These are phyloP conservation scores for Murina feae DNA, from an alignment of 2,113 vertebrate genomes.

Conservation along the genomic window DNA sequence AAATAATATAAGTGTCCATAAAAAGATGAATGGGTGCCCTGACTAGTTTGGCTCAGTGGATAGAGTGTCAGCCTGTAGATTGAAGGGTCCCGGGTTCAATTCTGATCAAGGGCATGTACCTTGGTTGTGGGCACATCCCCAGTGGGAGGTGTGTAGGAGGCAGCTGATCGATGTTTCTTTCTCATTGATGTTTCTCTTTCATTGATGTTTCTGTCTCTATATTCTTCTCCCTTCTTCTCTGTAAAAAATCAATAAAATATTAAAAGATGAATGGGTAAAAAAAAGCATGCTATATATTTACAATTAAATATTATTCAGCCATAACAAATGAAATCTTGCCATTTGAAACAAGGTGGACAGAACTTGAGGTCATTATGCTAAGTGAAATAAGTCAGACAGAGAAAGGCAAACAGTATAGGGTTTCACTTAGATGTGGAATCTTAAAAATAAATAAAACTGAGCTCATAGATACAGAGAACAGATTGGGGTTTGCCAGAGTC, in stretches of 20 bases:
- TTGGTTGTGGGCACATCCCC: too few relatives aligned
- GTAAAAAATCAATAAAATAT: too few relatives aligned
- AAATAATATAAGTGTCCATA: neutral
- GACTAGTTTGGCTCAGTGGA: too few relatives aligned
- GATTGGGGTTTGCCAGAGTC: neutral
- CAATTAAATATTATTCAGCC: neutral
- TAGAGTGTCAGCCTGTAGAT: too few relatives aligned
- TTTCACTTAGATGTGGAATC: neutral
- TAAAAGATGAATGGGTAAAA: neutral
- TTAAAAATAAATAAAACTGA: neutral
- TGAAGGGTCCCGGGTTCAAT: too few relatives aligned
- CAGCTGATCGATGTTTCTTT: too few relatives aligned
- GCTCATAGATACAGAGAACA: neutral
- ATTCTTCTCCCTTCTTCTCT: too few relatives aligned
- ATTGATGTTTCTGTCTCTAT: too few relatives aligned
- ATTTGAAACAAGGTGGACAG: neutral
- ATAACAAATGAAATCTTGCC: neutral
- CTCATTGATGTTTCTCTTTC: too few relatives aligned
- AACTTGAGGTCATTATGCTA: neutral
- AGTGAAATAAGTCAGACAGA: neutral
- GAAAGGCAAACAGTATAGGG: neutral
- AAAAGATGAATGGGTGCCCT: neutral
- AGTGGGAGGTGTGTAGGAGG: too few relatives aligned
- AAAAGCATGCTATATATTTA: neutral
- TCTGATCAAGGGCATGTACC: too few relatives aligned